Percentiles rank a stretch among this genome's conserved stretches.
These are phyloP conservation scores for Tiphia femorata DNA, from an alignment of 2,888 invertebrate genomes.

Conservation along the genomic window DNA sequence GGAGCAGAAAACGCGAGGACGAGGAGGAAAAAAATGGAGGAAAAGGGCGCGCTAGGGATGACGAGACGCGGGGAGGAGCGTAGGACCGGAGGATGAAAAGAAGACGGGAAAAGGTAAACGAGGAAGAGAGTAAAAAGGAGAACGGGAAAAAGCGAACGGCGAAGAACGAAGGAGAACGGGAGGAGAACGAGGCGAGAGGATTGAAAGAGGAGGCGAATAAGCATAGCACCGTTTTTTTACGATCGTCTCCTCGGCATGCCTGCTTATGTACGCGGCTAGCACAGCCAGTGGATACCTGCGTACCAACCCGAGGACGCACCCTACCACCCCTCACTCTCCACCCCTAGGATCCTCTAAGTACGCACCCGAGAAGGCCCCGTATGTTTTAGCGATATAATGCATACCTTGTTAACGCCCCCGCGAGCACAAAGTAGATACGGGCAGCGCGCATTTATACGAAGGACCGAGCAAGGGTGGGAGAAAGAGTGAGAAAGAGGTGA, in stretches of 20 bases:
- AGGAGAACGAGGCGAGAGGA: slow-evolving; percentile 7
- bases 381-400: slow-evolving; percentile 42
- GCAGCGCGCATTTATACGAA: neutral
- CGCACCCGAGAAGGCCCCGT: slow-evolving; percentile 20
- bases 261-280: slow-evolving; percentile 24
- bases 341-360: too few species aligned
- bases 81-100: slow-evolving; percentile 1
- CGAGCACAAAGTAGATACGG: slow-evolving; percentile 20
- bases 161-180: neutral
- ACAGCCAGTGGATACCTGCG: too few species aligned
- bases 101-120: slow-evolving; percentile 1
- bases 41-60: neutral
- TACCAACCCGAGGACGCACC: too few species aligned
- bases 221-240: slow-evolving; percentile 49
- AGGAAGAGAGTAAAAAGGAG: neutral
- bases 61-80: neutral
- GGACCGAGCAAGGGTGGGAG: too few species aligned
- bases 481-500: too few species aligned
- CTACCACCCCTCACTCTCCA: too few species aligned
- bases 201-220: slow-evolving; percentile 17
- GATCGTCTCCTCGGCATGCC: slow-evolving; percentile 40
- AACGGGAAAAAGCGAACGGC: neutral
- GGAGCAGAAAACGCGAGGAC: neutral
- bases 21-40: neutral
- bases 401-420: slow-evolving; percentile 46